A percentile compares a stretch with the other conserved stretches of the same genome.
Conservation (phyloP, 2,888 invertebrate species). For the Tridacna crocea region DNA sequence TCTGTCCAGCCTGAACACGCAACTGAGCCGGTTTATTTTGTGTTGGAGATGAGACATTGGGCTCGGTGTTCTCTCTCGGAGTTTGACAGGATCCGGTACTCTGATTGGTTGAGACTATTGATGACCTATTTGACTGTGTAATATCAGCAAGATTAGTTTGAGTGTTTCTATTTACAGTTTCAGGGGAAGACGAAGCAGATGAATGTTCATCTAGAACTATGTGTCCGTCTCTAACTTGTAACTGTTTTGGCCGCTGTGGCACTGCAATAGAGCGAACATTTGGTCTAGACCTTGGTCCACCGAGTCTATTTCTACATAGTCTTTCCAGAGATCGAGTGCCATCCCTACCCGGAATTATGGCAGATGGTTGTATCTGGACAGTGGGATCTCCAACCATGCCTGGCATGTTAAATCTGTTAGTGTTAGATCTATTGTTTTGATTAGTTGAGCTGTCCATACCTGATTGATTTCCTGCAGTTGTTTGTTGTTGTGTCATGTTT, state of each 20-base stretch:
- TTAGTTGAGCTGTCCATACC: background rate
- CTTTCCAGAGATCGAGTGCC: slow-evolving; percentile 8
- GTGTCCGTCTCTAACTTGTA: slow-evolving; percentile 64
- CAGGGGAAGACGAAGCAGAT: slow-evolving; percentile 44
- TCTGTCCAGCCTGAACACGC: slow-evolving; percentile 62
- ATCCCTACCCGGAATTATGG: slow-evolving; percentile 2
- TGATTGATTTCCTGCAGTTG: background rate
- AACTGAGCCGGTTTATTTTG: slow-evolving; percentile 51
- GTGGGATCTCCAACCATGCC: background rate
- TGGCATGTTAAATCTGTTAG: background rate
- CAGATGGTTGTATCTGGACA: slow-evolving; percentile 24
- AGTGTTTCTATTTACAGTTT: slow-evolving; percentile 52
- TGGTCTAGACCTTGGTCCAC: slow-evolving; percentile 22
- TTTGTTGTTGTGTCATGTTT: background rate
- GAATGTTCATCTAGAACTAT: slow-evolving; percentile 59
- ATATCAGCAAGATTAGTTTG: slow-evolving; percentile 56
- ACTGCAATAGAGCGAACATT: slow-evolving; percentile 42
- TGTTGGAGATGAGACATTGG: background rate
- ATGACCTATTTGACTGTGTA: background rate
- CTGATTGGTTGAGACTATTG: background rate
- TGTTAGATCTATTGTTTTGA: background rate
- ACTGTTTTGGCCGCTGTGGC: slow-evolving; percentile 50
- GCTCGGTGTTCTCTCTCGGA: background rate
- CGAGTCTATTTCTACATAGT: slow-evolving; percentile 67
- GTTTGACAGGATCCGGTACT: background rate